Conservation (phyloP, 2,113 vertebrate species). For the Dascyllus trimaculatus region DNA sequence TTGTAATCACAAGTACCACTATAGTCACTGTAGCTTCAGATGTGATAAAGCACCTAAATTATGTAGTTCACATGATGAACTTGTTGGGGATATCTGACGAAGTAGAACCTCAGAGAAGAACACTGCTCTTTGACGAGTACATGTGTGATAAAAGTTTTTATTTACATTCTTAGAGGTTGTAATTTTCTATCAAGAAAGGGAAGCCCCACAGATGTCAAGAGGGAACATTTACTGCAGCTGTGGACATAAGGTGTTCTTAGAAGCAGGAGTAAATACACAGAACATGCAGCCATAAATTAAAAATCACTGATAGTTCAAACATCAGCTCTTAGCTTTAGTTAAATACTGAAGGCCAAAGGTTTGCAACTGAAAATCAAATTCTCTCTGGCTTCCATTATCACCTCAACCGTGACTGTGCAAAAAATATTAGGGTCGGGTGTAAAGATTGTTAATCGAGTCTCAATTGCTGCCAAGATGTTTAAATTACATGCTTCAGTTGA, state of each 20-base stretch:
- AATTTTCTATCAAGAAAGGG: neutral
- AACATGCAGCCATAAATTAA: neutral
- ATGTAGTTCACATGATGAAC: slow-evolving; percentile 23
- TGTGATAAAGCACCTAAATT: slow-evolving; percentile 2
- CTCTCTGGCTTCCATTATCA: no score
- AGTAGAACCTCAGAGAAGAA: neutral
- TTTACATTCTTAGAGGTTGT: neutral
- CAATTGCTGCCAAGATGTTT: neutral
- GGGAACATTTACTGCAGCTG: neutral
- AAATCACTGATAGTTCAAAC: neutral
- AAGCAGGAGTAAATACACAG: neutral
- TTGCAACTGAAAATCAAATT: neutral
- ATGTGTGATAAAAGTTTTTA: neutral
- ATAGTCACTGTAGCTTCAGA: slow-evolving; percentile 15
- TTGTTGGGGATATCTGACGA: neutral
- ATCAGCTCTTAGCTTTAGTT: neutral
- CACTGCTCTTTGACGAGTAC: neutral
- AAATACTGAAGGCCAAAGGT: neutral
- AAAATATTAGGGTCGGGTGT: neutral
- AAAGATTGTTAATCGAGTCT: neutral
- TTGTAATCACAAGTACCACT: neutral
- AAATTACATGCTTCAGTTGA: neutral
- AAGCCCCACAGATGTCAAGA: neutral
- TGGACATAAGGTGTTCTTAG: neutral
- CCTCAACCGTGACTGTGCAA: neutral